phyloP scores from a whole-genome alignment of 2,888 invertebrate genomes.

The Chaetogeoica ovagalla region DNA sequence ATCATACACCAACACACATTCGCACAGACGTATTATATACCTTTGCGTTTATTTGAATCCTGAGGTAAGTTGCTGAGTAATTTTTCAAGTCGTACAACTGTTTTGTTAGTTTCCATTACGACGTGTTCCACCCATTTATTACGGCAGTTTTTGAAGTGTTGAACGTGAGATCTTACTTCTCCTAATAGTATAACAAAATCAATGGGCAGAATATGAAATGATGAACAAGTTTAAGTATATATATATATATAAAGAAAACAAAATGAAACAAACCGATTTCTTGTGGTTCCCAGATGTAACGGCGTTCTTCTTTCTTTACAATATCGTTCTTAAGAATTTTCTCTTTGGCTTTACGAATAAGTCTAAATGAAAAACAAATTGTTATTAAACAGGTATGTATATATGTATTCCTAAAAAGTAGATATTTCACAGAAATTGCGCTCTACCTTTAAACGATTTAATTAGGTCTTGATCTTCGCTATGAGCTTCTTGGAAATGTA shows the following conservation, averaged over 20 bases:
- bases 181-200: conserved; percentile 60
- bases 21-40: conserved; percentile 57
- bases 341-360: conserved; percentile 86
- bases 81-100: conserved; percentile 90
- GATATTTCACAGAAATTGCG: not conserved
- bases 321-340: conserved; percentile 80
- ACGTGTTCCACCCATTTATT: conserved; percentile 79
- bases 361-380: conserved; percentile 59
- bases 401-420: not conserved
- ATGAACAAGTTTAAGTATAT: no score
- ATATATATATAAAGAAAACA: not conserved
- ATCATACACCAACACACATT: not conserved
- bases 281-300: conserved; percentile 60
- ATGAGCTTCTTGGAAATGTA: conserved; percentile 87
- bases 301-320: conserved; percentile 54
- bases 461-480: conserved; percentile 83
- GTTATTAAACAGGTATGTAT: not conserved
- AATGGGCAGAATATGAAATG: not conserved
- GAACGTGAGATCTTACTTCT: conserved; percentile 68
- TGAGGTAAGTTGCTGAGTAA: conserved; percentile 79
- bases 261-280: conserved; percentile 63
- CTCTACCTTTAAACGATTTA: conserved; percentile 74
- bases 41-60: conserved; percentile 73
- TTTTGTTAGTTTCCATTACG: conserved; percentile 92
- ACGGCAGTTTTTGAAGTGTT: conserved; percentile 72